Base-by-base conservation (phyloP, 2,113 vertebrate species). In the Pelecanus crispus region DNA sequence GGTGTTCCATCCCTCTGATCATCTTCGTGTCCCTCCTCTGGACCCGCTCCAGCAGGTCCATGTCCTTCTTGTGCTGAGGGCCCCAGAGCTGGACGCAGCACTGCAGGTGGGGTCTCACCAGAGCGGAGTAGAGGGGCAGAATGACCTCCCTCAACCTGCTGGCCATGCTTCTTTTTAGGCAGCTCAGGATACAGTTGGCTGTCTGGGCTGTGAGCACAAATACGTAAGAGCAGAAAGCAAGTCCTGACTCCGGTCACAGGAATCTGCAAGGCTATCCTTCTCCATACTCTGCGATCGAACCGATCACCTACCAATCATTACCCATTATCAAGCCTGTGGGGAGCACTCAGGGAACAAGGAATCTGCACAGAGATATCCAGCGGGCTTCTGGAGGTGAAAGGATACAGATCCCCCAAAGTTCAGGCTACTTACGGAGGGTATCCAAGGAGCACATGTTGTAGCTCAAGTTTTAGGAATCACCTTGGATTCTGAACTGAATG, bases 11-110 rank as follows among this genome's bases (percentile, higher is more conserved):
- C 15, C 38, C 52, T 32, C 24, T 2, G 26, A 36, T 3, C n/a
- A 42, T 19, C 9, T 63, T 32, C 0, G 1, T 13, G 24, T 3
- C 25, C 25, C 29, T 84, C 19, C n/a, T 45, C 56, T 86, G 31
- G 31, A 18, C 34, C 11, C 0, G 0, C 20, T 71, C 10, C 36
- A 59, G 1, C 28, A 86, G 18, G 0, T 58, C 50, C 26, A 2
- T 2, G 7, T 40, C 50, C 6, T 42, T 42, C 22, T 5, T 26
- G 1, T 42, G 13, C 3, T 42, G 70, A 5, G 50, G 18, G 2
- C 5, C 2, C 59, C 83, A 55, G 38, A 36, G 22, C 16, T 50
- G 58, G 15, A 56, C 0, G 2, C 40, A 61, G 15, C 2, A 1
- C 56, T 45, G 1, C 56, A 36, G 28, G 2, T 34, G 52, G 10